phyloP scores from a whole-genome alignment of 2,113 vertebrate species.

The Morone saxatilis region DNA sequence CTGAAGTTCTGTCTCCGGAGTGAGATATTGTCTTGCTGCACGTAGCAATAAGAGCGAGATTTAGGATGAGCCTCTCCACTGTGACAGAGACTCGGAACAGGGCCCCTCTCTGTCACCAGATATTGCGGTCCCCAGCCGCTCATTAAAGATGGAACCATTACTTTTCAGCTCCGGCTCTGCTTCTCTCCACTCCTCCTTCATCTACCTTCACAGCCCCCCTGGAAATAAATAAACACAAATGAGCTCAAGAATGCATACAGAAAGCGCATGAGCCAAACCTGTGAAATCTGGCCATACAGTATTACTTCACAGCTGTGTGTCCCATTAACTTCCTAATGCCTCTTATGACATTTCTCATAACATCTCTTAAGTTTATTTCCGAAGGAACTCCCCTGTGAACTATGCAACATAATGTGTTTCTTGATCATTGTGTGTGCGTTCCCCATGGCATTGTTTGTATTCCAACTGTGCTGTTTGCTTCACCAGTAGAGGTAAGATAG shows the following conservation, averaged over 20 bases:
- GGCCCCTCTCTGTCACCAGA: conserved; percentile 65
- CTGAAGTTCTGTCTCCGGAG: conserved; percentile 60
- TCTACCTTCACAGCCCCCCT: conserved; percentile 51
- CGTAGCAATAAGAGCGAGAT: conserved; percentile 73
- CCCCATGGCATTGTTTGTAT: conserved; percentile 32
- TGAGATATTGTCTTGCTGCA: conserved; percentile 60
- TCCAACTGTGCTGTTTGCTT: conserved; percentile 10
- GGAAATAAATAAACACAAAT: conserved; percentile 77
- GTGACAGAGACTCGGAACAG: conserved; percentile 68
- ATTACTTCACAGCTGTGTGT: conserved; percentile 47
- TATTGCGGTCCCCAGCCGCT: conserved; percentile 64
- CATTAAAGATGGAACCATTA: conserved; percentile 68
- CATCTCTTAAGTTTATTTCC: conserved; percentile 55
- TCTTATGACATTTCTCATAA: conserved; percentile 62
- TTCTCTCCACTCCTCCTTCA: conserved; percentile 35
- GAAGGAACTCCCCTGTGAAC: conserved; percentile 55
- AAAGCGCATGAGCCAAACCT: conserved; percentile 33
- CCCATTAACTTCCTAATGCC: conserved; percentile 70
- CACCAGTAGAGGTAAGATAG: neutral
- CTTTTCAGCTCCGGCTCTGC: conserved; percentile 54
- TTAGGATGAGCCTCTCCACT: conserved; percentile 64
- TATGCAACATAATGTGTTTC: conserved; percentile 31
- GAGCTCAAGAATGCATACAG: conserved; percentile 35
- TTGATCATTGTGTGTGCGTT: conserved; percentile 31
- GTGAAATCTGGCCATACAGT: conserved; percentile 28